A percentile compares a stretch with the other conserved stretches of the same genome.
phyloP scores from a whole-genome alignment of 1,140 invertebrate genomes.

The Latrodectus geometricus region DNA sequence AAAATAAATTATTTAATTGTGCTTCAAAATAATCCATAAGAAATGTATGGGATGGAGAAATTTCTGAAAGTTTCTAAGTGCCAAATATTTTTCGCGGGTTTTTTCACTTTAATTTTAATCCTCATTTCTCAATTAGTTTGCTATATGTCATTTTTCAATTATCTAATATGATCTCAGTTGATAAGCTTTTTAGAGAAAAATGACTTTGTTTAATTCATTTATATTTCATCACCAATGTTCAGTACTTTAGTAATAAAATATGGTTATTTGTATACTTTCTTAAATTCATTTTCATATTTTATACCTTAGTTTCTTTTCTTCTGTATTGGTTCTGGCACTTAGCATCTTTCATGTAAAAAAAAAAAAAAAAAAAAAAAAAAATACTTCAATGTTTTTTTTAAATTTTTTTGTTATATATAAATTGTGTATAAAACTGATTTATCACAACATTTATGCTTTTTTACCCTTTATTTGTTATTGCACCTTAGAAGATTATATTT shows the following conservation, averaged over 20 bases:
- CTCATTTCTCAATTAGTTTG: neutral
- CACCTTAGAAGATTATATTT: neutral
- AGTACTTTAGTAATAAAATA: neutral
- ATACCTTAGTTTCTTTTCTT: neutral
- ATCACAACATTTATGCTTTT: neutral
- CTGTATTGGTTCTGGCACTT: neutral
- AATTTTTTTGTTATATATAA: neutral
- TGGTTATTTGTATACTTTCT: too few species aligned
- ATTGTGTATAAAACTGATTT: neutral
- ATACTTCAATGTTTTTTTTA: neutral
- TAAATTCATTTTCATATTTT: too few species aligned
- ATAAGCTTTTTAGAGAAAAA: neutral
- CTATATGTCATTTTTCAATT: neutral
- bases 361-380: too few species aligned
- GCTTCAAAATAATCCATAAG: constrained; percentile 13
- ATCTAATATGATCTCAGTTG: neutral
- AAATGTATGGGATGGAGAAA: neutral
- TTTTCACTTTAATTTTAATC: neutral
- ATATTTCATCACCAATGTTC: neutral
- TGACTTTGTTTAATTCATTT: neutral
- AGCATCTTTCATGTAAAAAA: neutral
- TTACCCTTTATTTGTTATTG: neutral
- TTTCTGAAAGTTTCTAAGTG: constrained; percentile 56
- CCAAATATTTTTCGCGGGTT: constrained; percentile 37
- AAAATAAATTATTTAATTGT: too few species aligned